Base-by-base conservation (phyloP, 2,888 invertebrate species). In the Phymatocera aterrima region DNA sequence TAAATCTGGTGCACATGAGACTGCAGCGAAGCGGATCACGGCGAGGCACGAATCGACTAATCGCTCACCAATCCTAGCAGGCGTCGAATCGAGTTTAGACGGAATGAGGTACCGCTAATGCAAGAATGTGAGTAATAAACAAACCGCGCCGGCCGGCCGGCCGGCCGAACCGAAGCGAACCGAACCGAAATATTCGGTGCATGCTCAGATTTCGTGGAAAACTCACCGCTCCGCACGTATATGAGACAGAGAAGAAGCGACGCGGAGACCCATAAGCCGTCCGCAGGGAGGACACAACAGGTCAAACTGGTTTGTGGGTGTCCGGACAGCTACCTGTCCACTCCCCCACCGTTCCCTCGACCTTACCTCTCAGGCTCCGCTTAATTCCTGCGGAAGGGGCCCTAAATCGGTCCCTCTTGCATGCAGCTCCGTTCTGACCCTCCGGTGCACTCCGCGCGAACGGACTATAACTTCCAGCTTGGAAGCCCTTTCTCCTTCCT, bases 261-360 rank as follows among this genome's bases (percentile, higher is more conserved):
- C 77, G 61, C 78, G 84, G 82, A 81, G 84, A 82, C 83, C 72
- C 72, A 78, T 78, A 78, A 78, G 78, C 78, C 70, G 51, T 34
- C 51, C 72, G 75, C 75, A 60, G 74, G 79, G 81, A 84, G 83
- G 84, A 85, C 80, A 83, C 85, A 88, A 88, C 88, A 87, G 88
- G 88, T 87, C 86, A 88, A 88, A 88, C 88, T 85, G 88, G 88
- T 88, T 88, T 88, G 88, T 87, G 87, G 88, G 87, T 86, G 88
- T 87, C 87, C 83, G 79, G 80, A 82, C 83, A 80, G 85, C 87
- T 87, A 86, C 87, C 87, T 86, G 86, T 87, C 86, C 85, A 79
- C 80, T 80, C 82, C 75, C 75, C 75, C 75, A 24, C 75, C 60
- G 57, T 60, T 60, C 40, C 54, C 75, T 75, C 8, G 40, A 57